Base-by-base conservation (phyloP, 1,140 invertebrate species). In the Nephotettix cincticeps region DNA sequence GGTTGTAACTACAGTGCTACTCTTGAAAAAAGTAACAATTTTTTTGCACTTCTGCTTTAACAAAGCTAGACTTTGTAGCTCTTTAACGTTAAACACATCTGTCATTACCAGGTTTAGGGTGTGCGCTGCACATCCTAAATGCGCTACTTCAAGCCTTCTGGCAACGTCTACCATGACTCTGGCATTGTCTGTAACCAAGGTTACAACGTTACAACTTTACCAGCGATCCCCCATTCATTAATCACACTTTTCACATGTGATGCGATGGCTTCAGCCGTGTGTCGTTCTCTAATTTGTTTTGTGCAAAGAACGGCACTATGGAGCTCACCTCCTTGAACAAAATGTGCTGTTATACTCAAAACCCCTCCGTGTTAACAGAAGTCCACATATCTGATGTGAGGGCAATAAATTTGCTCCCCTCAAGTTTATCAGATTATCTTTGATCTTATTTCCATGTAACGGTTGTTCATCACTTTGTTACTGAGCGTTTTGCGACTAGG, bases 81-180 rank as follows among this genome's bases (percentile, higher is more conserved):
- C 13, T 2, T 28, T 9, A 43, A 29, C 9, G 13, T 30, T 32
- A 21, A 69, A 56, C 4, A 54, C 68, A 58, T 58, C 68, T n/a
- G 13, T 11, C 1, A 58, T 51, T 28, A 30, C 68, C 17, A 69
- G 27, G 28, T 69, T 69, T 4, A 58, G 28, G 1, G 9, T 69
- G 25, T 69, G 68, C 1, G 68, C 68, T 28, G 47, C 47, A 69
- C 68, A 69, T 21, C 19, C 43, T 56, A 69, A 51, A 58, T 69
- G 45, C 6, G 9, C 9, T 4, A 56, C 9, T 1, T 21, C 17
- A 9, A 69, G 28, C 51, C n/a, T 30, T 19, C n/a, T 69, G 1
- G 68, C 47, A 28, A 54, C 68, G 58, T 23, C 23, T 14, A 29
- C 51, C 68, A 69, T 69, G 1, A 32, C 29, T 29, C 40, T 58